Evolutionary conservation across 1,140 invertebrate genomes (phyloP).

Genomic region (Cephus cinctus): DNA sequence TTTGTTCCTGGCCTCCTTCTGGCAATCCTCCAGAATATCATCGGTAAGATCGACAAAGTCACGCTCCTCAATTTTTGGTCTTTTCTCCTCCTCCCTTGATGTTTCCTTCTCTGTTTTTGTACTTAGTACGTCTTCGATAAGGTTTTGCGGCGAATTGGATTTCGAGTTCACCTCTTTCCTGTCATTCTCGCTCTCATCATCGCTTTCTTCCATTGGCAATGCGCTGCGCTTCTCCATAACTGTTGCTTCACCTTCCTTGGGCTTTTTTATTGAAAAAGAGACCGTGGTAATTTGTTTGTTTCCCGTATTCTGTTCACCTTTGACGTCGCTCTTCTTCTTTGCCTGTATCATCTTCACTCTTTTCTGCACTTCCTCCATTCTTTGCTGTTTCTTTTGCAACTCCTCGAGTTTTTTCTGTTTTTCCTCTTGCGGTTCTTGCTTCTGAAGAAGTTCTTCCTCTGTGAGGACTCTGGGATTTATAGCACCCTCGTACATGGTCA

Average conservation of each 20-base stretch:
- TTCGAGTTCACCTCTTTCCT: constrained; percentile 39
- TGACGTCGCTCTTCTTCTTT: constrained; percentile 43
- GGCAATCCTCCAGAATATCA: constrained; percentile 51
- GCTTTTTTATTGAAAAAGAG: constrained; percentile 79
- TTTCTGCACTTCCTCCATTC: constrained; percentile 56
- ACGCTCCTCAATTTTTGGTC: constrained; percentile 32
- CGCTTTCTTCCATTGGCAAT: constrained; percentile 71
- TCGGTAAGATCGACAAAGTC: constrained; percentile 60
- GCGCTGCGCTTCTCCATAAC: constrained; percentile 67
- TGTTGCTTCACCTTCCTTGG: constrained; percentile 68
- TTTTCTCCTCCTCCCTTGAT: constrained; percentile 25
- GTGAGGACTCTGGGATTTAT: constrained; percentile 48
- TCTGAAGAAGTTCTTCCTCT: constrained; percentile 49
- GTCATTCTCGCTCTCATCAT: constrained; percentile 64
- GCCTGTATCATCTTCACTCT: constrained; percentile 54
- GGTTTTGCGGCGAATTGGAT: constrained; percentile 29
- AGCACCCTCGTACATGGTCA: constrained; percentile 52
- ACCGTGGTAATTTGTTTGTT: constrained; percentile 60
- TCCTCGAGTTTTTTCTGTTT: constrained; percentile 52
- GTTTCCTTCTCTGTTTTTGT: constrained; percentile 24
- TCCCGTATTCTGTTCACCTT: constrained; percentile 20
- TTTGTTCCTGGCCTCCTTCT: constrained; percentile 42
- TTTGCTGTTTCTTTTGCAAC: constrained; percentile 49
- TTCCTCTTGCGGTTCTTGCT: constrained; percentile 51
- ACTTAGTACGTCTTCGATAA: constrained; percentile 3